Evolutionary conservation across 2,113 vertebrate species (phyloP).

Genomic region (Stigmatopora argus): DNA sequence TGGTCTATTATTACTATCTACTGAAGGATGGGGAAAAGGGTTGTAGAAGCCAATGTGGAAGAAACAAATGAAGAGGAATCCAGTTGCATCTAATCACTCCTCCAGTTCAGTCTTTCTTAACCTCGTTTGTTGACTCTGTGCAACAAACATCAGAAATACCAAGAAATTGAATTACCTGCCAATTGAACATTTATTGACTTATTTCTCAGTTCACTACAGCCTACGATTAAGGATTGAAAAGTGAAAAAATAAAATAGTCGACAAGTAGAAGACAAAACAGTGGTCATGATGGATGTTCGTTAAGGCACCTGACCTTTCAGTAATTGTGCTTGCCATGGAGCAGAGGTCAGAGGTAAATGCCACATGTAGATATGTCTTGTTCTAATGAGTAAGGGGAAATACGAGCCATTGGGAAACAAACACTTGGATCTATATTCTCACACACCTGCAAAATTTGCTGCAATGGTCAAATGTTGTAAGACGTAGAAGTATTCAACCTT

Average conservation of each 20-base stretch:
- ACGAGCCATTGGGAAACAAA: conserved; percentile 27
- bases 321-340: conserved; percentile 58
- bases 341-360: conserved; percentile 69
- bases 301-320: conserved; percentile 61
- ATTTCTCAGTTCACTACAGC: conserved; percentile 7
- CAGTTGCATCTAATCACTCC: conserved; percentile 57
- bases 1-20: conserved; percentile 54
- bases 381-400: conserved; percentile 55
- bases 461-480: neutral
- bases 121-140: conserved; percentile 13
- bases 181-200: neutral
- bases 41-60: neutral
- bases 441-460: neutral
- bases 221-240: conserved; percentile 6
- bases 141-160: conserved; percentile 8
- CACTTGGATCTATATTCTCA: neutral
- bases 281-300: conserved; percentile 51
- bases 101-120: conserved; percentile 21
- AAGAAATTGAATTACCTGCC: neutral
- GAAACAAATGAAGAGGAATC: conserved; percentile 17
- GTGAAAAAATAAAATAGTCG: conserved; percentile 5
- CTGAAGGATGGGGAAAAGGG: conserved; percentile 9
- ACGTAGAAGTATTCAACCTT: neutral
- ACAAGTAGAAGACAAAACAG: conserved; percentile 13
- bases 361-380: conserved; percentile 49